A percentile compares a stretch with the other conserved stretches of the same genome.
Conservation (phyloP, 2,113 vertebrate genomes). For the Lichenostomus cassidix region DNA sequence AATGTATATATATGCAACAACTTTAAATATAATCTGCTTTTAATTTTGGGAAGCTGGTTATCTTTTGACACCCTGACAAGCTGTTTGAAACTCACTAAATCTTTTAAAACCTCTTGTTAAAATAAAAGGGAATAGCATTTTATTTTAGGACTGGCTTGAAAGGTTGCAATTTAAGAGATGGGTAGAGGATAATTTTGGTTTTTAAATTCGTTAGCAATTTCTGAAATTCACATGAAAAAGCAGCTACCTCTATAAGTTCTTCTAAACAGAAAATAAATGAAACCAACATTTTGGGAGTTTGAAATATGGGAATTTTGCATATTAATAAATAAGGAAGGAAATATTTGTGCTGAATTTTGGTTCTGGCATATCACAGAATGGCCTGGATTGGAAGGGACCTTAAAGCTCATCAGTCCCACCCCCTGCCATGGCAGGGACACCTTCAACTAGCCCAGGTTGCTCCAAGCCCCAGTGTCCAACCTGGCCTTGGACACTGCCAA, state of each 20-base stretch:
- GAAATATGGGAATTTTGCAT: neutral
- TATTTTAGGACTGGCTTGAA: constrained; percentile 22
- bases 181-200: neutral
- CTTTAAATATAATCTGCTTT: constrained; percentile 31
- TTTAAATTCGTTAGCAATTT: neutral
- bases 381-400: neutral
- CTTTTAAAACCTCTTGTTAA: constrained; percentile 3
- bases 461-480: neutral
- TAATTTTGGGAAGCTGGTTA: constrained; percentile 42
- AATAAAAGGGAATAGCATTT: constrained; percentile 22
- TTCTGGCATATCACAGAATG: neutral
- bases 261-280: neutral
- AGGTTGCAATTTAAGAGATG: neutral
- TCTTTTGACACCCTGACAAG: constrained; percentile 55
- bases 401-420: neutral
- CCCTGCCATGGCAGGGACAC: neutral
- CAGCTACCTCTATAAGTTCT: neutral
- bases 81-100: constrained; percentile 12
- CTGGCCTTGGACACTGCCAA: neutral
- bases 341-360: neutral
- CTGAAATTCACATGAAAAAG: neutral
- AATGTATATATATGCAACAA: neutral
- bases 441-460: rapidly evolving
- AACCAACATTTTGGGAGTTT: neutral
- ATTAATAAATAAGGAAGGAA: neutral